Conservation (phyloP, 2,113 vertebrate species). For the Scopus umbretta region DNA sequence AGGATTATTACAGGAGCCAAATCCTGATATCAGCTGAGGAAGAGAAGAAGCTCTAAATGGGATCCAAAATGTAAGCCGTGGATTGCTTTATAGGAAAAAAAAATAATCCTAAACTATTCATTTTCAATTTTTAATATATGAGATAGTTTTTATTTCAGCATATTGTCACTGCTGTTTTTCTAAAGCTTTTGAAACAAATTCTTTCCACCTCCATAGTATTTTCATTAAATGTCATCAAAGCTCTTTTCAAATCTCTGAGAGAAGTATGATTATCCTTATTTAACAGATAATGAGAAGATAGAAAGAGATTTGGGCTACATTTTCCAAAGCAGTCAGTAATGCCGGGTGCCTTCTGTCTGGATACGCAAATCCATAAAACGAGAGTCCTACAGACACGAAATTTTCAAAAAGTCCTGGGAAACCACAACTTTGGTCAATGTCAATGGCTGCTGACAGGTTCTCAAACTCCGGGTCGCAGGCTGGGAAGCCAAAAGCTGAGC, state of each 20-base stretch:
- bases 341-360: background rate
- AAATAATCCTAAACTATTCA: background rate
- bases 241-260: constrained; percentile 26
- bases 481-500: background rate
- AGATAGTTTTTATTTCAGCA: constrained; percentile 23
- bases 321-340: background rate
- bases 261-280: constrained; percentile 55
- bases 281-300: constrained; percentile 44
- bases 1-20: background rate
- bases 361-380: background rate
- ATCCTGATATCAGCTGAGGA: background rate
- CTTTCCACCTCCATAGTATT: constrained; percentile 47
- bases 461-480: background rate
- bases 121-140: background rate
- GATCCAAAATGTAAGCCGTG: background rate
- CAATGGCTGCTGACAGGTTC: background rate
- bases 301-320: background rate
- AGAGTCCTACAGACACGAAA: background rate
- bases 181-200: constrained; percentile 52
- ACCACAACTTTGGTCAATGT: background rate
- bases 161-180: constrained; percentile 26
- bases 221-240: constrained; percentile 51
- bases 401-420: background rate
- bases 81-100: background rate
- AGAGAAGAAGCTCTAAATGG: background rate